Evolutionary conservation across 1,140 invertebrate genomes (phyloP), one percentile per base, ranked within the genome.

Genomic region (Gonatopus flavifemur): DNA sequence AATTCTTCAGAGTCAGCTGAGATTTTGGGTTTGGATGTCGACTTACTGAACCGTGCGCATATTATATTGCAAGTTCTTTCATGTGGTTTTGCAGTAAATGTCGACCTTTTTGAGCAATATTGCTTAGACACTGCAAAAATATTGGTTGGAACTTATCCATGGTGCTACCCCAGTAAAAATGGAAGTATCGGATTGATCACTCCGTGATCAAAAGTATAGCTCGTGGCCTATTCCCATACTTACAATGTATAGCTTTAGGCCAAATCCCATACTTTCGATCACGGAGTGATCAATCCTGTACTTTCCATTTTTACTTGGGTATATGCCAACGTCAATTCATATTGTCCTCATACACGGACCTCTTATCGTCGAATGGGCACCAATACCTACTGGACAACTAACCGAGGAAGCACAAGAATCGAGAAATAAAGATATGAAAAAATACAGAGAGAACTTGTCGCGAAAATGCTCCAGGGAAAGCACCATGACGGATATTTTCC

Each of bases 331-430:
- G 19, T 42, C 52, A 10, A 21, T 67, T 5, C 62, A 69, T 33
- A 59, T 51, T 19, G 32, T 66, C 18, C 35, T 67, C 15, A 52
- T 64, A 19, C 57, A 64, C 35, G 53, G 58, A 13, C 21, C 44
- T 51, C 25, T 50, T 13, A 66, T 66, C 28, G 54, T 66, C 5
- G 49, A 52, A 21, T 15, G 16, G 2, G 24, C 46, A 9, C 18
- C 28, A 3, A 19, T 46, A 7, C 68, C 72, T 30, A 64, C 74
- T 33, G 72, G 66, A 56, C 30, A 57, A n/a, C n/a, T n/a, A n/a
- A n/a, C n/a, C n/a, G n/a, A n/a, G n/a, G n/a, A n/a, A n/a, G n/a
- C n/a, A n/a, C n/a, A n/a, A n/a, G n/a, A n/a, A n/a, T n/a, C n/a
- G n/a, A n/a, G n/a, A n/a, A n/a, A n/a, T n/a, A n/a, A 59, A 24